Base-by-base conservation (phyloP, 2,888 invertebrate genomes). In the Andrena camellia region DNA sequence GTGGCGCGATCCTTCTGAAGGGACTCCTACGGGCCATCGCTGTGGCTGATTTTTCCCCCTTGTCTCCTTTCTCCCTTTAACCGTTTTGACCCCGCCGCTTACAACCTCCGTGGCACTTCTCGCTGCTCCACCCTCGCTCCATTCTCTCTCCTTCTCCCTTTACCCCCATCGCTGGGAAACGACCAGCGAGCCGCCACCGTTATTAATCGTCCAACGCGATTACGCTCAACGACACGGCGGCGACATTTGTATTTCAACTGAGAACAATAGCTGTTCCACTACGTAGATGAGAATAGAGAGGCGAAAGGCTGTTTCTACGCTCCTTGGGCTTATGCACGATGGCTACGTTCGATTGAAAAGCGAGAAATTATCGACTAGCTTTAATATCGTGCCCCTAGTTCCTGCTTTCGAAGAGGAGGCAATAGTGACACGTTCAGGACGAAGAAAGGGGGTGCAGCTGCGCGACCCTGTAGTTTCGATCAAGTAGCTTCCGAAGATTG, bases 141-240 rank as follows among this genome's bases (percentile, higher is more conserved):
- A 31, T 63, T 63, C 52, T 60, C 42, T 17, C 8, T 8, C 26
- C 31, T 26, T 3, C 50, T 13, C 17, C 13, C 23, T n/a, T 63
- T 20, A 10, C 26, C 52, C 26, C 29, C 42, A 64, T 75, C 23
- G 42, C 42, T 26, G 77, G 69, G 62, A 68, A 78, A 74, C 74
- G 76, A 84, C 48, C 71, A 60, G 57, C 26, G 31, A 60, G 50
- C 73, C 54, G 52, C 68, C 60, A 64, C 77, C 71, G 83, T 82
- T 80, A 85, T 86, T 86, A 86, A 86, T 86, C 79, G 75, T 63
- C n/a, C 42, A 29, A 54, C 57, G 66, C 71, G 74, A 72, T 75
- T 83, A 72, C 80, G 64, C 63, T 78, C 78, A 54, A 70, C 70
- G 73, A 78, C 67, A 83, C 63, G 35, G 48, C 78, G 66, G 33